These are phyloP conservation scores for Barypeithes pellucidus DNA, from an alignment of 2,888 invertebrate species.

Conservation along the genomic window DNA sequence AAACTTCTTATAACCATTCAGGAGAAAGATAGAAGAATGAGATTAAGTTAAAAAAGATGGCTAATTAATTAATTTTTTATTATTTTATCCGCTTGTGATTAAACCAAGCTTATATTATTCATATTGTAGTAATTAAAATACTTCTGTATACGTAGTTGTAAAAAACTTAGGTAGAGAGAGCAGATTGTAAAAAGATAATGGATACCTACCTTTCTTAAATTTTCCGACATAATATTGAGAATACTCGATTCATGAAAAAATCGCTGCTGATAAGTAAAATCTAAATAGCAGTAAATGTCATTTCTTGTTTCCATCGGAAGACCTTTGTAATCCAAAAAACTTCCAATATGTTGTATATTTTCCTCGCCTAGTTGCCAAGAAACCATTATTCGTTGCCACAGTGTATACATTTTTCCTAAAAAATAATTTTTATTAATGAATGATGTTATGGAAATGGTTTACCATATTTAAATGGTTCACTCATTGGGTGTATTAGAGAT, in stretches of 20 bases:
- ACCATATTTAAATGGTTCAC: too few species aligned
- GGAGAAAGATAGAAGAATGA: too few species aligned
- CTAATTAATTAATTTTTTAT: too few species aligned
- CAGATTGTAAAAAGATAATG: neutral
- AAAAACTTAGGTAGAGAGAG: neutral
- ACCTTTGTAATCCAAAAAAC: slow-evolving; percentile 42
- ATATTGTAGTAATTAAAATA: too few species aligned
- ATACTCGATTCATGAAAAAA: slow-evolving; percentile 38
- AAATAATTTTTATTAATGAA: too few species aligned
- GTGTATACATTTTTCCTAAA: slow-evolving; percentile 36
- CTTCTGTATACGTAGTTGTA: neutral
- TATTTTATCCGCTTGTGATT: too few species aligned
- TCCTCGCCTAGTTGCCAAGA: slow-evolving; percentile 42
- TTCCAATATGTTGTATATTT: slow-evolving; percentile 37
- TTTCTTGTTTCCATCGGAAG: slow-evolving; percentile 36
- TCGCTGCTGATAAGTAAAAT: slow-evolving; percentile 38
- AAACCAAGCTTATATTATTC: too few species aligned
- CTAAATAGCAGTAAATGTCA: slow-evolving; percentile 39
- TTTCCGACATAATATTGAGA: slow-evolving; percentile 32
- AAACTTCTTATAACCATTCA: too few species aligned
- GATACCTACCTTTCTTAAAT: slow-evolving; percentile 38
- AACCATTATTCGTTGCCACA: slow-evolving; percentile 42
- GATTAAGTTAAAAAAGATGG: too few species aligned
- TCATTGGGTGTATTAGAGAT: too few species aligned
- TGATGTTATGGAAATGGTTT: too few species aligned